A percentile compares a stretch with the other conserved stretches of the same genome.
These are phyloP conservation scores for Ibycter americanus DNA, from an alignment of 2,797 vertebrate species.

Conservation along the genomic window DNA sequence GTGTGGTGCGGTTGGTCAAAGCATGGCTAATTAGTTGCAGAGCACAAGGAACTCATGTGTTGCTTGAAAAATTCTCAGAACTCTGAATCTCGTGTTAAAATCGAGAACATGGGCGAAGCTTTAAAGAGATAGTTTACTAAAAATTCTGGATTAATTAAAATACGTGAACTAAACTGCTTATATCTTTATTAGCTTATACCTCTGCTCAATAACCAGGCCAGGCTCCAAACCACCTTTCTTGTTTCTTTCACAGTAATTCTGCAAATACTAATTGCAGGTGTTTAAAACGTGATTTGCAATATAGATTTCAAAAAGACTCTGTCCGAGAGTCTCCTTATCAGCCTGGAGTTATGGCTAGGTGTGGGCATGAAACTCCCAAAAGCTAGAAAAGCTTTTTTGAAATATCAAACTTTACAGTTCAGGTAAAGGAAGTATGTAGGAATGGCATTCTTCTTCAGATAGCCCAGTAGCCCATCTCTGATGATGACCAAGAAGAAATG, in stretches of 20 bases:
- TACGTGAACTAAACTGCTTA: not conserved
- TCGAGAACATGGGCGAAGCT: not conserved
- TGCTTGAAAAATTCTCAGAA: not conserved
- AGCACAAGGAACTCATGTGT: not conserved
- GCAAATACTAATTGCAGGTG: not conserved
- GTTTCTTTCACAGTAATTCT: not conserved
- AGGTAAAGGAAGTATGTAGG: not conserved
- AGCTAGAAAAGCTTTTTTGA: not conserved
- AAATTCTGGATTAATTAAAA: not conserved
- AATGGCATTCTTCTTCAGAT: not conserved
- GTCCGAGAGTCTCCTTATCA: not conserved
- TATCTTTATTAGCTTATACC: not conserved
- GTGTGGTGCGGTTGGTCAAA: not conserved
- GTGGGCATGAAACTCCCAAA: not conserved
- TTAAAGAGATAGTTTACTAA: not conserved
- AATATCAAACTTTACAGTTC: not conserved
- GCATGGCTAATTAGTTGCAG: not conserved
- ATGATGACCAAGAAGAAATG: not conserved
- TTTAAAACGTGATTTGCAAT: not conserved
- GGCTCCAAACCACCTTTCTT: not conserved
- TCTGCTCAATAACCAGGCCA: not conserved
- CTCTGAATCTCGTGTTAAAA: not conserved
- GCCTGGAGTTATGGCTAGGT: not conserved
- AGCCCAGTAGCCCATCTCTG: not conserved
- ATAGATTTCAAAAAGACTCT: not conserved